Conservation (phyloP, 2,113 vertebrate genomes). For the Nothobranchius furzeri region DNA sequence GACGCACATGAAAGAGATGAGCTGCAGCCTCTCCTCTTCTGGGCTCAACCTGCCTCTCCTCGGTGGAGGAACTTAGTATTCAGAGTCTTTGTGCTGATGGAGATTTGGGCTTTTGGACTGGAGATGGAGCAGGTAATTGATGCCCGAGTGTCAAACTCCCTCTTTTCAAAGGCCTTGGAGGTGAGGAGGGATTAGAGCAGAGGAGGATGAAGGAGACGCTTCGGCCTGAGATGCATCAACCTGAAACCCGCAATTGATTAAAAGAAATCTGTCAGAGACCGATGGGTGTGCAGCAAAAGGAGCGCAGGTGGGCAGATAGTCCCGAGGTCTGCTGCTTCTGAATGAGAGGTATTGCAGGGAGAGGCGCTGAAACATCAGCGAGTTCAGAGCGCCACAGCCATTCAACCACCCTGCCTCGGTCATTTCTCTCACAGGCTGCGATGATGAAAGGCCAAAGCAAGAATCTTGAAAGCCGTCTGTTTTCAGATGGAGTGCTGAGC, state of each 20-base stretch:
- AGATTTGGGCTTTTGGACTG: conserved; percentile 23
- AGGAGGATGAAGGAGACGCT: conserved; percentile 22
- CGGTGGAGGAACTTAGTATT: conserved; percentile 36
- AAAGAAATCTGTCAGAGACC: conserved; percentile 42
- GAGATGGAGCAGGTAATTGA: conserved; percentile 53
- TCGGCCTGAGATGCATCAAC: conserved; percentile 42
- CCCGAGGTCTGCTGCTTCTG: conserved; percentile 14
- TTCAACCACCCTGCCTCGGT: neutral
- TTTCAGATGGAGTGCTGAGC: conserved; percentile 5
- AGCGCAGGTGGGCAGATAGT: conserved; percentile 34
- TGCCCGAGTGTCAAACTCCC: conserved; percentile 48
- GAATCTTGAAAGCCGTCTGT: neutral
- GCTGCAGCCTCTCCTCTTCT: neutral
- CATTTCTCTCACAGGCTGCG: conserved; percentile 9
- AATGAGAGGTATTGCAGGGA: conserved; percentile 28
- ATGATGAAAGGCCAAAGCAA: conserved; percentile 2
- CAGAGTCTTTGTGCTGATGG: conserved; percentile 22
- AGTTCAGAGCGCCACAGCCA: conserved; percentile 8
- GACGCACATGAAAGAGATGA: conserved; percentile 41
- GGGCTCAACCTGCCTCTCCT: neutral
- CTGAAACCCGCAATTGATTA: conserved; percentile 55
- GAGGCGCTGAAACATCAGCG: conserved; percentile 5
- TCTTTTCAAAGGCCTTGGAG: conserved; percentile 38
- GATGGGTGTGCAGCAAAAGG: conserved; percentile 16
- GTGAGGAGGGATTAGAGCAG: conserved; percentile 37